Conservation (phyloP, 2,797 vertebrate species). For the Octomys mimax region DNA sequence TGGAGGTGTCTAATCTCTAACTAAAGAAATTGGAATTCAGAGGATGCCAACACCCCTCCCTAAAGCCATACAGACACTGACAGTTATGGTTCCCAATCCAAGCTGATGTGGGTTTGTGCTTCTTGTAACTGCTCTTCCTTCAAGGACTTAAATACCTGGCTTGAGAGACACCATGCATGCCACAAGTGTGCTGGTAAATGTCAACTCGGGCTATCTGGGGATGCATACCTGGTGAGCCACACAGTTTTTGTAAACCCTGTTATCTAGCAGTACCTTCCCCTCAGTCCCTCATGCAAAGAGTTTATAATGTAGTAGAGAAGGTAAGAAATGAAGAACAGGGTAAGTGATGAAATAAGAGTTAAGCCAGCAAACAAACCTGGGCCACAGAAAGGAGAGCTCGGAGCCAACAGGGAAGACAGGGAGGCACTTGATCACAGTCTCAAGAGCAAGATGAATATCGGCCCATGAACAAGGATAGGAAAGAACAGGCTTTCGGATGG, state of each 20-base stretch:
- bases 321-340: not conserved
- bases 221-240: not conserved
- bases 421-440: not conserved
- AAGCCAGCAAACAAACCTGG: not conserved
- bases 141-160: not conserved
- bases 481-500: not conserved
- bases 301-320: not conserved
- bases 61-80: constrained; percentile 28
- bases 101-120: not conserved
- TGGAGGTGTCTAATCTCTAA: constrained; percentile 4
- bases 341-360: not conserved
- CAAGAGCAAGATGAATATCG: not conserved
- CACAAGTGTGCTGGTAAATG: not conserved
- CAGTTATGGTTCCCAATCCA: not conserved
- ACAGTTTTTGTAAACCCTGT: not conserved
- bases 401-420: not conserved
- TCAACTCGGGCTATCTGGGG: not conserved
- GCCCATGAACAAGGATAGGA: not conserved
- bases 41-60: constrained; percentile 19
- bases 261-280: not conserved
- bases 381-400: not conserved
- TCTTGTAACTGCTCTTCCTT: not conserved
- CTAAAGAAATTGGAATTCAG: constrained; percentile 33
- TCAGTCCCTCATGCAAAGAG: not conserved
- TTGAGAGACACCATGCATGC: not conserved